phyloP scores from a whole-genome alignment of 2,888 invertebrate species.

The Cosmia pyralina region DNA sequence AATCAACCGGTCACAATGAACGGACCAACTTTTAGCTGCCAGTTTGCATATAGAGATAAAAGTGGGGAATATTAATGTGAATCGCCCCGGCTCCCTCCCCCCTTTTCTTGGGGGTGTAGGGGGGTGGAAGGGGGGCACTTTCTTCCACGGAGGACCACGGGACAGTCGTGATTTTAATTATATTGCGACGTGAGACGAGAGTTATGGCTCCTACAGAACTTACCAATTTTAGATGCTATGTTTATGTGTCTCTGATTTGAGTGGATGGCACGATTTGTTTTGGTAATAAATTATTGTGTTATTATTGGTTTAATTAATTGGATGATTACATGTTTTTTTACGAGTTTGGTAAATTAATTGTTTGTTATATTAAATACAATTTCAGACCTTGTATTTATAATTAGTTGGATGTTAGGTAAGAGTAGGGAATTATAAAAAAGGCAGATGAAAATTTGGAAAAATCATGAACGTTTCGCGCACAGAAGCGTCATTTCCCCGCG shows the following conservation, averaged over 20 bases:
- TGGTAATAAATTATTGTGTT: conserved; percentile 36
- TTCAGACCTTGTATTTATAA: neutral
- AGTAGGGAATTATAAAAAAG: neutral
- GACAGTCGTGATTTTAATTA: conserved; percentile 90
- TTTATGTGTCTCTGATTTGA: conserved; percentile 61
- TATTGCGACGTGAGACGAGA: conserved; percentile 87
- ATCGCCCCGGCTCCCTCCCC: conserved; percentile 77
- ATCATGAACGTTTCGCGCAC: neutral
- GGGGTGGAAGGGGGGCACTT: conserved; percentile 76
- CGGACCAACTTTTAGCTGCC: conserved; percentile 88
- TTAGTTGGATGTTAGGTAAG: neutral
- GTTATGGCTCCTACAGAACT: conserved; percentile 82
- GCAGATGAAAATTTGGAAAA: neutral
- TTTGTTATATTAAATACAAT: neutral
- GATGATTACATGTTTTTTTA: neutral
- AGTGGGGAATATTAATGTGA: conserved; percentile 90
- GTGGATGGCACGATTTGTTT: conserved; percentile 55
- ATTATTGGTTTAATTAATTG: conserved; percentile 6
- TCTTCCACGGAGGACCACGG: conserved; percentile 88
- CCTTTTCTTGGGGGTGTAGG: conserved; percentile 64
- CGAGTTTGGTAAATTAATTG: fast-evolving
- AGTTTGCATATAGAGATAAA: conserved; percentile 91
- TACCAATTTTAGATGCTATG: conserved; percentile 72
- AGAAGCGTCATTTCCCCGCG: neutral
- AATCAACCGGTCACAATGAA: conserved; percentile 89